A percentile compares a stretch with the other conserved stretches of the same genome.
phyloP scores from a whole-genome alignment of 2,113 vertebrate genomes.

The Oxyruncus cristatus region DNA sequence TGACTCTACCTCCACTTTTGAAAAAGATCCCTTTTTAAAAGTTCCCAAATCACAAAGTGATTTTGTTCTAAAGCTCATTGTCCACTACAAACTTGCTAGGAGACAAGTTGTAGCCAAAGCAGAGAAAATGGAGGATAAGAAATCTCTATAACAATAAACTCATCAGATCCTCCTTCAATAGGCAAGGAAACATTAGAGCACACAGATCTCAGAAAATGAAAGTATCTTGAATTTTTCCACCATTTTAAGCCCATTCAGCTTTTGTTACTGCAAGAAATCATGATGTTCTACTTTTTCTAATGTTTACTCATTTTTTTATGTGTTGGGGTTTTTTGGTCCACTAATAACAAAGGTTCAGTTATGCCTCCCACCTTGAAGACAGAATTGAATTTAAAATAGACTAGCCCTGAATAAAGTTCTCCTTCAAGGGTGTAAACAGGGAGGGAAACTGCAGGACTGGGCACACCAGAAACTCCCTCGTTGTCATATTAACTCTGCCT shows the following conservation, averaged over 20 bases:
- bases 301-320: accelerated
- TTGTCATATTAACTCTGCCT: neutral
- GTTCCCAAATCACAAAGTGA: neutral
- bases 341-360: neutral
- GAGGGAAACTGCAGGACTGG: neutral
- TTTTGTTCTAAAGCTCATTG: neutral
- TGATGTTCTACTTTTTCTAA: neutral
- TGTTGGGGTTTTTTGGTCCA: neutral
- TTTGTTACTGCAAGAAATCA: neutral
- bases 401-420: neutral
- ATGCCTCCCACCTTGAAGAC: neutral
- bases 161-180: neutral
- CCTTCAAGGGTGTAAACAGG: neutral
- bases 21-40: neutral
- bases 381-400: neutral
- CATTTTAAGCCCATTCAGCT: neutral
- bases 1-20: neutral
- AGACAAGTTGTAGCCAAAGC: neutral
- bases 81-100: neutral
- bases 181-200: neutral
- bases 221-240: neutral
- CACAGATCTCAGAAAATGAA: neutral
- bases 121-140: neutral
- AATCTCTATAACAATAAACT: neutral
- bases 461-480: neutral